phyloP scores from a whole-genome alignment of 2,797 vertebrate species.

The Choloepus didactylus region DNA sequence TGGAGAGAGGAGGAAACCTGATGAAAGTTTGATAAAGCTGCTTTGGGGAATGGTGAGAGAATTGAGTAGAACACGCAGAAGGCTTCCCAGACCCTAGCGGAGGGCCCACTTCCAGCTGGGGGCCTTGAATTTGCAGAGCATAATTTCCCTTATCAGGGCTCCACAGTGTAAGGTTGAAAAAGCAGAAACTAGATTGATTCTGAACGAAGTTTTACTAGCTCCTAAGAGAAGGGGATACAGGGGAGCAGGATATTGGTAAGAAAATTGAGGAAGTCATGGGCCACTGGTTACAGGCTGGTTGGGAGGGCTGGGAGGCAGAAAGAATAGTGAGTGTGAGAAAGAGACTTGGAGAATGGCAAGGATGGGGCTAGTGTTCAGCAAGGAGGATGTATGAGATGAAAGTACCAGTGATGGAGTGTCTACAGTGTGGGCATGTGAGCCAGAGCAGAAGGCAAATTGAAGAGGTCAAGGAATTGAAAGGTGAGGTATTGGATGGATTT shows the following conservation, averaged over 20 bases:
- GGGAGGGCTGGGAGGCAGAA: no score
- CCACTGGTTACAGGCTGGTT: background rate
- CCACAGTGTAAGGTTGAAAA: background rate
- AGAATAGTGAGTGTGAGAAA: accelerated
- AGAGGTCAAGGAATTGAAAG: background rate
- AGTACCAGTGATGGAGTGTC: background rate
- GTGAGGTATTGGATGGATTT: background rate
- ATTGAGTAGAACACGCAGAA: accelerated
- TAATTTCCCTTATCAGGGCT: background rate
- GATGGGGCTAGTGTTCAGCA: background rate
- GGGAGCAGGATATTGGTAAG: no score
- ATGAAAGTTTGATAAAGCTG: background rate
- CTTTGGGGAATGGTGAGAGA: background rate
- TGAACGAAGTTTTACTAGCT: background rate
- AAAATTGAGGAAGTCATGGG: background rate
- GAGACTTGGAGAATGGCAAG: background rate
- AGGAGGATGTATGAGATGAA: background rate
- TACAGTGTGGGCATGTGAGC: background rate
- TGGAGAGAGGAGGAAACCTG: no score
- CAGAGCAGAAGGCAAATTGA: accelerated
- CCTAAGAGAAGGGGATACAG: background rate
- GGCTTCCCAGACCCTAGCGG: no score
- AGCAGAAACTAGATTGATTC: background rate
- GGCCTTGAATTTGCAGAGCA: background rate
- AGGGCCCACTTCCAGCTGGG: background rate